Base-by-base conservation (phyloP, 2,888 invertebrate genomes). In the Pseudococcus longispinus region DNA sequence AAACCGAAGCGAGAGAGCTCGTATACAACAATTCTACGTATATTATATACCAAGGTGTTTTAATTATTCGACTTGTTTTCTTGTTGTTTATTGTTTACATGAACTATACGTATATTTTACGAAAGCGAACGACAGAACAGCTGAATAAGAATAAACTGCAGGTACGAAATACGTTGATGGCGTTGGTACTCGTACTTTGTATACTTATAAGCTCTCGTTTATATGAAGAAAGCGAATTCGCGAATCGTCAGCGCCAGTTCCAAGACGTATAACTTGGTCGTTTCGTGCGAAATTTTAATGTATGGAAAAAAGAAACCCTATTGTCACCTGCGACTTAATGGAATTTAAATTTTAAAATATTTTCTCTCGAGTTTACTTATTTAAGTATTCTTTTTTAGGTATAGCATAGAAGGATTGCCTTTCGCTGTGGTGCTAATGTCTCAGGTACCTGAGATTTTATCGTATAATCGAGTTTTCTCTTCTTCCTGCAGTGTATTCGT, bases 221-320 rank as follows among this genome's bases (percentile, higher is more conserved):
- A 37, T 37, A 37, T 37, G 5, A 37, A 37, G 37, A 37, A 37
- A 37, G 55, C 15, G 8, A n/a, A 55, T 55, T 55, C 55, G n/a
- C 55, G 6, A 55, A 18, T 46, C 55, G n/a, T 18, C 55, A 55
- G 55, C n/a, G 1, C 55, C 55, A 55, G n/a, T 55, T 55, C 6
- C 46, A 46, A 6, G 15, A 15, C 46, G 15, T n/a, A n/a, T n/a
- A n/a, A 46, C 46, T 46, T 46, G 15, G 15, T 18, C 18, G n/a
- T 5, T 55, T 18, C 55, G 18, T n/a, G 3, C 1, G 55, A 55
- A 55, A 55, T 55, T 55, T 55, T 55, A 55, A 55, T 55, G 55
- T 55, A 55, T 55, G 55, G 55, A 55, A 55, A 55, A 55, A n/a
- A 55, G 55, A 55, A 55, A 55, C n/a, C 55, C n/a, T 55, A n/a